Conservation (phyloP, 2,888 invertebrate species). For the Octonoba sinensis region DNA sequence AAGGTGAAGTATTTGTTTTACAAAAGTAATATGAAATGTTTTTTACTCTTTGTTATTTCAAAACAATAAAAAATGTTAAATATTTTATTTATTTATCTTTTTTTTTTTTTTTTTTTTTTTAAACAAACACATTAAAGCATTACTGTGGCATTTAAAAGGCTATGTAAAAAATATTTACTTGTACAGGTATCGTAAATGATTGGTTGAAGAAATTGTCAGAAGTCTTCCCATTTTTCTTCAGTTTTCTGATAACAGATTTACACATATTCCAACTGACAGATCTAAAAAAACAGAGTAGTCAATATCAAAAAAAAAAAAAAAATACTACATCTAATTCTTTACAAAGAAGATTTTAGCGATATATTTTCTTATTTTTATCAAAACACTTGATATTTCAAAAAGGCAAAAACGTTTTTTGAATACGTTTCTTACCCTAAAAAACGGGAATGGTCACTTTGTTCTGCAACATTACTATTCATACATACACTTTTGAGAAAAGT, state of each 20-base stretch:
- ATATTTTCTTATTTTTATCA: too few species aligned
- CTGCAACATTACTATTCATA: slow-evolving; percentile 4
- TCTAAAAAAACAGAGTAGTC: slow-evolving; percentile 12
- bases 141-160: too few species aligned
- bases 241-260: slow-evolving; percentile 26
- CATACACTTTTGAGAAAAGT: slow-evolving; percentile 44
- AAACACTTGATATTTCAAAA: neutral
- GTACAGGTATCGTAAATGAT: slow-evolving; percentile 25
- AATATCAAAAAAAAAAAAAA: neutral
- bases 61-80: too few species aligned
- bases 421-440: slow-evolving; percentile 13
- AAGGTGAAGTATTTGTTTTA: too few species aligned
- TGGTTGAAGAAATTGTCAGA: slow-evolving; percentile 35
- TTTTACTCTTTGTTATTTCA: too few species aligned
- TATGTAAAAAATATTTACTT: slow-evolving; percentile 5
- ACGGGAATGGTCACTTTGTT: slow-evolving; percentile 6
- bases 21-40: too few species aligned
- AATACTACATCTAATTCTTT: neutral
- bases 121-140: too few species aligned
- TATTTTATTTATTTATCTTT: too few species aligned
- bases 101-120: too few species aligned
- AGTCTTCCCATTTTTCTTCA: slow-evolving; percentile 21
- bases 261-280: slow-evolving; percentile 44
- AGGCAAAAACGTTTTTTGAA: neutral
- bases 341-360: neutral